These are phyloP conservation scores for Ibycter americanus DNA, from an alignment of 2,797 vertebrate species.

Conservation along the genomic window DNA sequence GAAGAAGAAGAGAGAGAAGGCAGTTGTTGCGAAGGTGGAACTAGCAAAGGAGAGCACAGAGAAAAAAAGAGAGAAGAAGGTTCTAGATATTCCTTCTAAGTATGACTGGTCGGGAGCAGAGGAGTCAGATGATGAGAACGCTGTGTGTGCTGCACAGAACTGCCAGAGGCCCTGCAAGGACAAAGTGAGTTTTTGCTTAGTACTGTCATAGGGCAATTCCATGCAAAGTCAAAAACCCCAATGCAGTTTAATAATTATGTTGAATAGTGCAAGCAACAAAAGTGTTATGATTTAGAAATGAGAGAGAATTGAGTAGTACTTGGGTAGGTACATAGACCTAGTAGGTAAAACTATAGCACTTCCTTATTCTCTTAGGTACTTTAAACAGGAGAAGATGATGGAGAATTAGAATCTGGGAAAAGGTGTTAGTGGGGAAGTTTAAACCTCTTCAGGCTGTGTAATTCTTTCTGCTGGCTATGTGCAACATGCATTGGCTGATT, in stretches of 20 bases:
- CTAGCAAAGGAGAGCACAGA: constrained; percentile 88
- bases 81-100: constrained; percentile 96
- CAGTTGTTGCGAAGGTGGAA: constrained; percentile 86
- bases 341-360: background rate
- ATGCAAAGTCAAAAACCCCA: background rate
- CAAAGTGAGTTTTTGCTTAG: constrained; percentile 82
- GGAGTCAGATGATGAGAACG: constrained; percentile 97
- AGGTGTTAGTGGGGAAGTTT: background rate
- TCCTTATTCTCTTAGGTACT: background rate
- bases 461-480: background rate
- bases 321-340: background rate
- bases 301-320: background rate
- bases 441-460: background rate
- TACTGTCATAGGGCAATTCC: background rate
- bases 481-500: background rate
- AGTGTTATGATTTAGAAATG: background rate
- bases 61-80: constrained; percentile 94
- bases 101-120: constrained; percentile 99
- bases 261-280: background rate
- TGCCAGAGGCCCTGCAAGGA: constrained; percentile 98
- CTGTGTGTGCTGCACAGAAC: constrained; percentile 94
- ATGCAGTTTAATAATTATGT: background rate
- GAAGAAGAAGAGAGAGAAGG: constrained; percentile 94
- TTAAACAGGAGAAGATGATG: background rate
- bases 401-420: background rate